phyloP scores from a whole-genome alignment of 1,140 invertebrate genomes.

The Halyomorpha halys region DNA sequence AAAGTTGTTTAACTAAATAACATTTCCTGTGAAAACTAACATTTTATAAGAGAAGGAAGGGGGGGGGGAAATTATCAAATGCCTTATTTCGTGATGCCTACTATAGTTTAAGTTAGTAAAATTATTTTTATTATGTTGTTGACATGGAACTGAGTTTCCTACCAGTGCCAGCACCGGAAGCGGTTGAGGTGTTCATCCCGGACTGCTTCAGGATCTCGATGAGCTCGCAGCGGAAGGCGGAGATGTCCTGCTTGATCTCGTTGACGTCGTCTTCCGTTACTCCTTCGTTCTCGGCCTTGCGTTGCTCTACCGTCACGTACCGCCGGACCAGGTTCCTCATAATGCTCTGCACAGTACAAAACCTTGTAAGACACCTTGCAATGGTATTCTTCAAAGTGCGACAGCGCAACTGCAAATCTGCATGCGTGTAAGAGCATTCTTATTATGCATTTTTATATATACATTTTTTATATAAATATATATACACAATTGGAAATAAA shows the following conservation, averaged over 20 bases:
- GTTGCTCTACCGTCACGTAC: constrained; percentile 91
- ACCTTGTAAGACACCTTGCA: no score
- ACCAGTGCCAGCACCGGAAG: constrained; percentile 59
- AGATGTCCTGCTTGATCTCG: constrained; percentile 98
- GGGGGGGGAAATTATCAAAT: no score
- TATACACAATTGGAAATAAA: constrained; percentile 10
- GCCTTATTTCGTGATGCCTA: no score
- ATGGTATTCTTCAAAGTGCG: no score
- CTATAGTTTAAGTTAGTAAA: no score
- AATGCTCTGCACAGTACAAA: constrained; percentile 53
- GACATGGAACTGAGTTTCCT: no score
- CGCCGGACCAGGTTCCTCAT: constrained; percentile 90
- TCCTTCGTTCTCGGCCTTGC: constrained; percentile 87
- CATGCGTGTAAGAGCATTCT: no score
- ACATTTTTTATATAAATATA: constrained; percentile 17
- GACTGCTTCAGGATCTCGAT: constrained; percentile 90
- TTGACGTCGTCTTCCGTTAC: constrained; percentile 98
- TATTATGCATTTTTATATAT: constrained; percentile 1
- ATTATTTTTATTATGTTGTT: no score
- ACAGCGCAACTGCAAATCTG: no score
- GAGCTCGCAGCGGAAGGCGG: constrained; percentile 86
- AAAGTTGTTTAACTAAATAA: no score
- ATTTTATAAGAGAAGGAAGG: no score
- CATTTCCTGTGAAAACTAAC: no score
- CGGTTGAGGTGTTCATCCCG: constrained; percentile 81